These are phyloP conservation scores for Notiomystis cincta DNA, from an alignment of 2,113 vertebrate species.

Conservation along the genomic window DNA sequence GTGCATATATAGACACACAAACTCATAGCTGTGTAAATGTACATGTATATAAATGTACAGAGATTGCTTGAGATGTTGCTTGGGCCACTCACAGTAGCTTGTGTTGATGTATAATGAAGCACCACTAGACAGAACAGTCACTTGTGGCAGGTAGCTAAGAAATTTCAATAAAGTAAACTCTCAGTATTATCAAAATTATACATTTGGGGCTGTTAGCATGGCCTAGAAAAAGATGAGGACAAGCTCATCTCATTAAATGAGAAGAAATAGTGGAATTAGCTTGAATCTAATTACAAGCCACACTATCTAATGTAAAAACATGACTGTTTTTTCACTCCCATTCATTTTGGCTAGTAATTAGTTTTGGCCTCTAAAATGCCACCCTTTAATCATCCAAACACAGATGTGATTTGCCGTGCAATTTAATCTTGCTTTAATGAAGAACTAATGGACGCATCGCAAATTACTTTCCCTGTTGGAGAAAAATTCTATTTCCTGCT, in stretches of 20 bases:
- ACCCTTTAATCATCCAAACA: constrained; percentile 99
- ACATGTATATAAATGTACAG: not conserved
- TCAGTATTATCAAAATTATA: constrained; percentile 98
- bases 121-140: constrained; percentile 87
- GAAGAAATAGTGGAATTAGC: constrained; percentile 99
- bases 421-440: constrained; percentile 99
- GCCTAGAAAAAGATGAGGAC: constrained; percentile 93
- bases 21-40: not conserved
- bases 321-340: constrained; percentile 98
- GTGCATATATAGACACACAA: not conserved
- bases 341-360: constrained; percentile 99
- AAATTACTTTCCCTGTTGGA: constrained; percentile 96
- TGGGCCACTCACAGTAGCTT: constrained; percentile 35
- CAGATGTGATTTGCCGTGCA: constrained; percentile 99
- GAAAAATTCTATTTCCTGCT: constrained; percentile 99
- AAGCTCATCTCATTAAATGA: constrained; percentile 99
- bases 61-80: constrained; percentile 25
- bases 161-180: constrained; percentile 99
- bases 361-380: constrained; percentile 99
- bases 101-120: constrained; percentile 80
- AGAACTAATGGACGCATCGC: constrained; percentile 99
- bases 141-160: constrained; percentile 93
- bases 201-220: constrained; percentile 91
- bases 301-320: constrained; percentile 99
- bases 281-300: constrained; percentile 99